These are phyloP conservation scores for Teleopsis dalmanni DNA, from an alignment of 1,140 invertebrate species.

Conservation along the genomic window DNA sequence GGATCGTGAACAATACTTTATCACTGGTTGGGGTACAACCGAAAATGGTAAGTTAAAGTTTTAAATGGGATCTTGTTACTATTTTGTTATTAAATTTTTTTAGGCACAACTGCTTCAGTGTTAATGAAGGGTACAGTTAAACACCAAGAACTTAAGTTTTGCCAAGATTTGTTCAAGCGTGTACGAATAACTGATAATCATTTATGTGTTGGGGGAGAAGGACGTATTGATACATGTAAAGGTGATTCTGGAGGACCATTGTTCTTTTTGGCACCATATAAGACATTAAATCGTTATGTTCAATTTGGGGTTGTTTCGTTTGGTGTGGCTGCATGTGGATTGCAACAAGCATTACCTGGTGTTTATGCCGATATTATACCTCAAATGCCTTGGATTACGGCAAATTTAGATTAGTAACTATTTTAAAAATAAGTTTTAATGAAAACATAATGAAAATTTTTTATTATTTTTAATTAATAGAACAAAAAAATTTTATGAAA, in stretches of 20 bases:
- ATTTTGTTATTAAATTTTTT: too few relatives aligned
- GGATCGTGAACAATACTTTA: constrained; percentile 20
- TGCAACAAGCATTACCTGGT: constrained; percentile 20
- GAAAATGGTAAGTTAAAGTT: constrained; percentile 9
- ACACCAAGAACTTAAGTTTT: neutral
- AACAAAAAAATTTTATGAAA: too few relatives aligned
- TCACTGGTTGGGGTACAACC: constrained; percentile 36
- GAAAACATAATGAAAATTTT: too few relatives aligned
- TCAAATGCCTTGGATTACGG: constrained; percentile 39
- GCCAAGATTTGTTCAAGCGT: neutral
- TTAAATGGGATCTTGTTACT: constrained; percentile 2
- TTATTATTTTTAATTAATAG: too few relatives aligned
- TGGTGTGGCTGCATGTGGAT: constrained; percentile 25
- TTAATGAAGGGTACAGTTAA: too few relatives aligned
- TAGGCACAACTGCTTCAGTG: too few relatives aligned
- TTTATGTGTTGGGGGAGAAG: constrained; percentile 57
- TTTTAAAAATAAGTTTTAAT: too few relatives aligned
- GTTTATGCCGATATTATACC: constrained; percentile 34
- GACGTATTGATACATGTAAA: constrained; percentile 56
- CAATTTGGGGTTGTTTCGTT: constrained; percentile 34
- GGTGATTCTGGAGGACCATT: constrained; percentile 73
- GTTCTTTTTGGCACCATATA: constrained; percentile 21
- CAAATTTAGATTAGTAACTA: too few relatives aligned
- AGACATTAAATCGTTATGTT: constrained; percentile 21
- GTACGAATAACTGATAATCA: constrained; percentile 45